Evolutionary conservation across 1,140 invertebrate genomes (phyloP), one percentile per base, ranked within the genome.

Genomic region (Daktulosphaira vitifoliae): DNA sequence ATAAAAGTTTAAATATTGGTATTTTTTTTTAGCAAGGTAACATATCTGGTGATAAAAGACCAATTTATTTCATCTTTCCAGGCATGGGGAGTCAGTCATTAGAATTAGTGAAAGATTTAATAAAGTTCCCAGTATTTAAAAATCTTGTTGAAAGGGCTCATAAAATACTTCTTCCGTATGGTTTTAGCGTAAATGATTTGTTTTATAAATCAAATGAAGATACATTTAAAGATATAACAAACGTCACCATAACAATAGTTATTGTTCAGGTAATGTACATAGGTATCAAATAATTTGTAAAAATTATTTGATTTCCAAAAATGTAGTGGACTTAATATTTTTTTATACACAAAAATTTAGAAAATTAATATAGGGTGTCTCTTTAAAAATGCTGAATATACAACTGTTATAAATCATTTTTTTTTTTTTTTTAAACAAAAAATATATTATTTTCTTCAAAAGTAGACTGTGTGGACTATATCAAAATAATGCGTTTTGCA

Each of bases 71-170:
- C 71, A 74, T 85, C 2, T 86, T 82, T 72, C 78, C 83, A 62
- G 83, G 84, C 20, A 84, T 85, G 82, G 84, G 84, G 6, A 78
- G 78, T 37, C 83, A 86, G 71, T 86, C 82, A 80, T 68, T 75
- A 39, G 78, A 79, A 16, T 84, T 85, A 81, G 81, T 78, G 3
- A 69, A 73, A 46, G 71, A 78, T 22, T 73, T 86, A 68, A 77
- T 84, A 76, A 66, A 74, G 13, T 70, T 85, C 8, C 73, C 77
- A 22, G 67, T 76, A 3, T 83, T 84, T 71, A 71, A 71, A 33
- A 65, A 76, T 3, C 78, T 82, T 3, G 79, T 85, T 25, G 59
- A 76, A 51, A 73, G 72, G 49, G 71, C 67, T 11, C 53, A 68
- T 48, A 29, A 67, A 3, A 65, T 67, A 20, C 75, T 66, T 74